These are phyloP conservation scores for Amiota mariae DNA, from an alignment of 2,888 invertebrate genomes.

Conservation along the genomic window DNA sequence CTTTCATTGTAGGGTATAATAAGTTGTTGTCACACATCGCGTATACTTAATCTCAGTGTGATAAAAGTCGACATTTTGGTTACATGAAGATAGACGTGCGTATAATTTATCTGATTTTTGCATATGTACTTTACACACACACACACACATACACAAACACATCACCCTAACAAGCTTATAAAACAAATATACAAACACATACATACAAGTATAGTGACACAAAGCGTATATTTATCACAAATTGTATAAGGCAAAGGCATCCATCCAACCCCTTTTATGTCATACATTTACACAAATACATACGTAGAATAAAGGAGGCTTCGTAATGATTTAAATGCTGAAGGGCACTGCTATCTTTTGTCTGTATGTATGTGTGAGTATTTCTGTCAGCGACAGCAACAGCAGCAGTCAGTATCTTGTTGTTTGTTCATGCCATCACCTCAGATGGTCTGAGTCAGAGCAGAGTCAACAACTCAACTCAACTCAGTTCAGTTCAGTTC, in stretches of 20 bases:
- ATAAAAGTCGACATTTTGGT: background rate
- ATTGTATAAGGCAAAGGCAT: background rate
- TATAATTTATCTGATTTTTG: slow-evolving; percentile 23
- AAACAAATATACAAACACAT: slow-evolving; percentile 15
- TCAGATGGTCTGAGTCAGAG: slow-evolving; percentile 24
- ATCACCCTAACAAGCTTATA: background rate
- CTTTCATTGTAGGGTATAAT: background rate
- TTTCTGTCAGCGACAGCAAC: background rate
- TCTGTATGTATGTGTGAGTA: background rate
- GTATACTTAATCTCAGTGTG: slow-evolving; percentile 25
- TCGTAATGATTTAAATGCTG: slow-evolving; percentile 22
- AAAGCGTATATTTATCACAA: no score
- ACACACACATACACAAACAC: slow-evolving; percentile 21
- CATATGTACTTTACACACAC: slow-evolving; percentile 16
- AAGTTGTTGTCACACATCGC: slow-evolving; percentile 12
- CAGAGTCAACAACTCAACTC: background rate
- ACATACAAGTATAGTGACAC: background rate
- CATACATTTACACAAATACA: slow-evolving; percentile 13
- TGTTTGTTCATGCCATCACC: slow-evolving; percentile 6
- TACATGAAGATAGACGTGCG: background rate
- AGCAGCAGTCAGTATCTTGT: background rate
- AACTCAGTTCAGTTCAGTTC: slow-evolving; percentile 29
- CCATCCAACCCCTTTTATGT: slow-evolving; percentile 57
- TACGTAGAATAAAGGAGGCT: background rate
- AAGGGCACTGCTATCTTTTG: background rate